Conservation (phyloP, 2,113 vertebrate species). For the Microtus ochrogaster region DNA sequence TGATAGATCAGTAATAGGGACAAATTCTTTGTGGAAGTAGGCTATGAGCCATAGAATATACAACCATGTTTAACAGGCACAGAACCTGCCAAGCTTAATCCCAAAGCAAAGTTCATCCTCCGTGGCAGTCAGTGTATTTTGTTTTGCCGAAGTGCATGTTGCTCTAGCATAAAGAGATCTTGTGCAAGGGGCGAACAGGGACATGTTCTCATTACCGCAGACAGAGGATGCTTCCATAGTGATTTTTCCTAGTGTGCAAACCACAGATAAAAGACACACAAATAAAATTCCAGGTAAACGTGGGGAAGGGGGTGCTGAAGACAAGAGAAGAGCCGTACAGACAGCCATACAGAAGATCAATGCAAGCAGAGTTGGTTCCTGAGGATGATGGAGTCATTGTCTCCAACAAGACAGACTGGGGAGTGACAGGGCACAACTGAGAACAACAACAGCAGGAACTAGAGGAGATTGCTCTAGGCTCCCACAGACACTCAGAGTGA, state of each 20-base stretch:
- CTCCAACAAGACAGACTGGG: background rate
- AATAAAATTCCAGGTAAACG: background rate
- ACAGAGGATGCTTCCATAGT: background rate
- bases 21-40: background rate
- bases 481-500: background rate
- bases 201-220: fast-evolving
- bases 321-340: background rate
- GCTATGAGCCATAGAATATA: background rate
- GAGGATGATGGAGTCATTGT: background rate
- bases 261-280: background rate
- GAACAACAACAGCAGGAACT: fast-evolving
- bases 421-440: too few species aligned
- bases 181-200: fast-evolving
- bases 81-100: background rate
- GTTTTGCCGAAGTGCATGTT: background rate
- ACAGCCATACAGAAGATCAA: background rate
- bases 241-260: background rate
- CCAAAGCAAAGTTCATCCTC: background rate
- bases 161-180: fast-evolving
- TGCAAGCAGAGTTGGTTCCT: background rate
- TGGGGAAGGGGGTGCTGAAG: background rate
- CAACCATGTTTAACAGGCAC: background rate
- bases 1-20: background rate
- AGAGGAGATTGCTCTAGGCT: background rate
- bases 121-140: background rate